A percentile compares a stretch with the other conserved stretches of the same genome.
Conservation (phyloP, 2,113 vertebrate species). For the Ctenomys sociabilis region DNA sequence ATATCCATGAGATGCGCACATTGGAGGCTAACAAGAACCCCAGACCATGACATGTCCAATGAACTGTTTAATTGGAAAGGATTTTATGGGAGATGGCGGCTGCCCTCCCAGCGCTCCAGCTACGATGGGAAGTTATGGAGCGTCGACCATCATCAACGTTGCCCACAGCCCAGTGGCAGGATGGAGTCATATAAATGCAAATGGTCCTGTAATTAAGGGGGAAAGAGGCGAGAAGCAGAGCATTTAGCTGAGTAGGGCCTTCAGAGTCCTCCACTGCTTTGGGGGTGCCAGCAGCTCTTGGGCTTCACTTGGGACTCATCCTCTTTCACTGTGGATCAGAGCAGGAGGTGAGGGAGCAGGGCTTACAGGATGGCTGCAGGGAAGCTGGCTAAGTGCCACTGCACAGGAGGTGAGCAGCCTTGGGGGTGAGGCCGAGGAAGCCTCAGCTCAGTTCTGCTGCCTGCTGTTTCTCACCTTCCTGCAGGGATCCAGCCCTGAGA, state of each 20-base stretch:
- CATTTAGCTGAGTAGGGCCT: slow-evolving; percentile 55
- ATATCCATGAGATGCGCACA: slow-evolving; percentile 48
- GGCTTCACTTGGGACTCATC: slow-evolving; percentile 21
- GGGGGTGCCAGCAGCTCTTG: slow-evolving; percentile 21
- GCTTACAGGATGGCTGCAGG: not conserved
- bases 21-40: slow-evolving; percentile 68
- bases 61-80: slow-evolving; percentile 82
- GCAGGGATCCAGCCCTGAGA: not conserved
- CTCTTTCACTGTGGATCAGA: not conserved
- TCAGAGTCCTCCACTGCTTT: slow-evolving; percentile 28
- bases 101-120: slow-evolving; percentile 51
- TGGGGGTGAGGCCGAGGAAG: not conserved
- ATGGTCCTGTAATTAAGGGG: slow-evolving; percentile 77
- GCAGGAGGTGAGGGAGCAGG: not conserved
- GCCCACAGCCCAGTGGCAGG: slow-evolving; percentile 49
- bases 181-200: slow-evolving; percentile 79
- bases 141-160: slow-evolving; percentile 56
- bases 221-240: slow-evolving; percentile 67
- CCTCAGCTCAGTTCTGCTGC: not conserved
- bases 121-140: slow-evolving; percentile 54
- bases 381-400: accelerated
- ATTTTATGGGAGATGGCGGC: slow-evolving; percentile 45
- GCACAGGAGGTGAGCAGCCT: not conserved
- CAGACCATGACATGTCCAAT: slow-evolving; percentile 74
- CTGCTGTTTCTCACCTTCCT: not conserved